A percentile compares a stretch with the other conserved stretches of the same genome.
phyloP scores from a whole-genome alignment of 2,113 vertebrate genomes.

The Euleptes europaea region DNA sequence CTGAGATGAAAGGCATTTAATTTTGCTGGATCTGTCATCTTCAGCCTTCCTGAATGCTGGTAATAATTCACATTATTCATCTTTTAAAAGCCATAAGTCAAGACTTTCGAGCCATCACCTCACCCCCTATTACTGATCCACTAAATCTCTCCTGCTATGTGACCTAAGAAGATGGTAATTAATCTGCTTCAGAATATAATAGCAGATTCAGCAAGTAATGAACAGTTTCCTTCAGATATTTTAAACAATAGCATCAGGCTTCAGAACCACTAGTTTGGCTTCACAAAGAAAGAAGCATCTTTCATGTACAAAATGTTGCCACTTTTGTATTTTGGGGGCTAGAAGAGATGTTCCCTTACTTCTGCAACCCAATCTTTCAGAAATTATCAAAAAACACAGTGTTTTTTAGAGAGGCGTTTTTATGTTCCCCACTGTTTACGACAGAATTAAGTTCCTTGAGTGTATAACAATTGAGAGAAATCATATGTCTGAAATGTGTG shows the following conservation, averaged over 20 bases:
- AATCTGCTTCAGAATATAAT: slow-evolving; percentile 39
- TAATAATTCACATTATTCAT: slow-evolving; percentile 61
- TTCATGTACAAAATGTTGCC: slow-evolving; percentile 58
- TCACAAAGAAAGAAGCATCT: slow-evolving; percentile 52
- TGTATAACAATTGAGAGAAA: slow-evolving; percentile 37
- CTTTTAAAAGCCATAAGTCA: slow-evolving; percentile 52
- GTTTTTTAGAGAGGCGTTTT: slow-evolving; percentile 41
- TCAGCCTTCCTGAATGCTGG: slow-evolving; percentile 40
- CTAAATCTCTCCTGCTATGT: slow-evolving; percentile 42
- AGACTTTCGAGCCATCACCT: slow-evolving; percentile 43
- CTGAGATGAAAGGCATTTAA: slow-evolving; percentile 55
- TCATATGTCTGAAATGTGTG: slow-evolving; percentile 38
- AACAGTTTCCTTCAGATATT: slow-evolving; percentile 46
- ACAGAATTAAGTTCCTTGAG: slow-evolving; percentile 51
- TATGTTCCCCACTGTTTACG: slow-evolving; percentile 55
- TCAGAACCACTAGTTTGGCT: slow-evolving; percentile 46
- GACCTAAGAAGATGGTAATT: slow-evolving; percentile 45
- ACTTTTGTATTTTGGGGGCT: slow-evolving; percentile 48
- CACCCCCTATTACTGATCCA: slow-evolving; percentile 24
- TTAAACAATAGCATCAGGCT: slow-evolving; percentile 51
- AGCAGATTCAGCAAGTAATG: slow-evolving; percentile 51
- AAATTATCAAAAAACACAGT: slow-evolving; percentile 55
- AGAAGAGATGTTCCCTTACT: slow-evolving; percentile 35
- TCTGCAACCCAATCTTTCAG: slow-evolving; percentile 55
- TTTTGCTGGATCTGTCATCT: slow-evolving; percentile 42